Percentiles rank a stretch among this genome's conserved stretches.
These are phyloP conservation scores for Actinia equina DNA, from an alignment of 64 coral and sea anemone species.

Conservation along the genomic window DNA sequence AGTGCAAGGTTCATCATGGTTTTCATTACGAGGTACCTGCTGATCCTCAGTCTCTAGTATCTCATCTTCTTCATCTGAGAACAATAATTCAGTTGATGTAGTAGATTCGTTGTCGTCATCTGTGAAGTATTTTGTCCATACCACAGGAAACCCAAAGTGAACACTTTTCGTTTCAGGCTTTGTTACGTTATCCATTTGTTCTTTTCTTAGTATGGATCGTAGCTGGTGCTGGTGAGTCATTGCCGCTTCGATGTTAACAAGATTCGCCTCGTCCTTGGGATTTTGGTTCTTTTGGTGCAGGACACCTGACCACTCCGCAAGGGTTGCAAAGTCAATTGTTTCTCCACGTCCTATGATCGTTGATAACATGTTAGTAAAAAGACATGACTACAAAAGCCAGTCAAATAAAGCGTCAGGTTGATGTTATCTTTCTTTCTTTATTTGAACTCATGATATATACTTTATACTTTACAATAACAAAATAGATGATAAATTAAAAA, in stretches of 20 bases:
- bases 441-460: too few relatives aligned
- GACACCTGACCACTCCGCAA: background rate
- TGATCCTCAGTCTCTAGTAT: background rate
- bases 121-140: background rate
- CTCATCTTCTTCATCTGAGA: slow-evolving; percentile 23
- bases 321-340: background rate
- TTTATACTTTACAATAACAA: too few relatives aligned
- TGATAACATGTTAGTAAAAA: background rate
- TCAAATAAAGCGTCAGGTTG: too few relatives aligned
- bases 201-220: slow-evolving; percentile 9
- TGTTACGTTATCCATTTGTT: background rate
- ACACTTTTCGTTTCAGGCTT: background rate
- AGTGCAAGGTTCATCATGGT: background rate
- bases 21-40: background rate
- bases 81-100: slow-evolving; percentile 25
- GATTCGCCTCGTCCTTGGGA: background rate
- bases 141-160: slow-evolving; percentile 18
- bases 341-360: background rate
- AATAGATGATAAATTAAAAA: too few relatives aligned
- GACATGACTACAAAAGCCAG: background rate
- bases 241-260: background rate
- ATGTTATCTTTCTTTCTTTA: too few relatives aligned
- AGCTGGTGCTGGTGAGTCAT: background rate
- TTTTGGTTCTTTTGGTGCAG: background rate
- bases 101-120: slow-evolving; percentile 17